Percentiles rank a stretch among this genome's conserved stretches.
These are phyloP conservation scores for Melanogrammus aeglefinus DNA, from an alignment of 2,797 vertebrate species.

Conservation along the genomic window DNA sequence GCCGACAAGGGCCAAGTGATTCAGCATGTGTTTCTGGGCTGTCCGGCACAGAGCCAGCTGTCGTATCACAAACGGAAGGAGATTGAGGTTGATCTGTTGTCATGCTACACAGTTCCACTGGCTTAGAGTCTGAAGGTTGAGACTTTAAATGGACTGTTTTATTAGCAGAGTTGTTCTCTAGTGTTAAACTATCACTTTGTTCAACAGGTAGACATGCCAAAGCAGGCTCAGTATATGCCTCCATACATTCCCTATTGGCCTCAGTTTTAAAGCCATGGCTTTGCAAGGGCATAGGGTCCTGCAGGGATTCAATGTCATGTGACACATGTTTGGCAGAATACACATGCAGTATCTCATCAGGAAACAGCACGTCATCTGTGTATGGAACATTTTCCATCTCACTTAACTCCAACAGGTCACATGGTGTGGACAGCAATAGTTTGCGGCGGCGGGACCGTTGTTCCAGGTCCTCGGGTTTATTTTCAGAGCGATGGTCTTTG, in stretches of 20 bases:
- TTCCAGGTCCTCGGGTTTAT: not conserved
- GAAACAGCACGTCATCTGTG: not conserved
- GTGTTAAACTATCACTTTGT: constrained; percentile 26
- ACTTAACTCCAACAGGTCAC: not conserved
- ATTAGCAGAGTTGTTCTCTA: constrained; percentile 31
- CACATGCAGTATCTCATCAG: not conserved
- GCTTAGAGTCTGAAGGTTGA: constrained; percentile 12
- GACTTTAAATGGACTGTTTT: constrained; percentile 17
- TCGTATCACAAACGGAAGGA: constrained; percentile 35
- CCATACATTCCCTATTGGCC: not conserved
- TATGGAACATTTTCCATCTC: constrained; percentile 1
- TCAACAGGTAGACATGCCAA: constrained; percentile 30
- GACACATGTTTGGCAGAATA: constrained; percentile 17
- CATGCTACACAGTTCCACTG: constrained; percentile 23
- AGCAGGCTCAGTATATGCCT: constrained; percentile 5
- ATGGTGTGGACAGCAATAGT: constrained; percentile 13
- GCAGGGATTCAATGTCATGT: constrained; percentile 1
- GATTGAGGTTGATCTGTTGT: constrained; percentile 11
- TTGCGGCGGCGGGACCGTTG: constrained; percentile 6
- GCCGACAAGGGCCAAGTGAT: constrained; percentile 41
- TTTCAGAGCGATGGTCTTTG: constrained; percentile 11
- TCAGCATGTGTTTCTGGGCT: constrained; percentile 51
- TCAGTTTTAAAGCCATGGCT: constrained; percentile 19
- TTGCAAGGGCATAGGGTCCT: constrained; percentile 10
- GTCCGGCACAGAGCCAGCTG: constrained; percentile 27